Evolutionary conservation across 1,140 invertebrate genomes (phyloP), one percentile per base, ranked within the genome.

Genomic region (Drosophila elegans): DNA sequence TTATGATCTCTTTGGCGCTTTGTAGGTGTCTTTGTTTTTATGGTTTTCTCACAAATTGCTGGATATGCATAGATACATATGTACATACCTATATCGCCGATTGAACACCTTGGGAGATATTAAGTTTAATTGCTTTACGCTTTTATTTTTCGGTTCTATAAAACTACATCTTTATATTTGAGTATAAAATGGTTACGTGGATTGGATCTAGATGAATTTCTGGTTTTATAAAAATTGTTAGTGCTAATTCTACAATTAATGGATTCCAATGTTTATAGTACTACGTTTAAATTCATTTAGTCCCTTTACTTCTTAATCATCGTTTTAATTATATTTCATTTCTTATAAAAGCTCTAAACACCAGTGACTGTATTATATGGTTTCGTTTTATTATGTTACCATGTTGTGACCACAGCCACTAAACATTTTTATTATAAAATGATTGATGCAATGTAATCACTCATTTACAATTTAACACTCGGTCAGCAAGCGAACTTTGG

Each of bases 401-500:
- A 55, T 13, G 34, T 39, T 54, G 38, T 53, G 10, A 7, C 51
- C 4, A 54, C 2, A 10, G 7, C 12, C 16, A 25, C 12, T 56
- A 57, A 56, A n/a, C 3, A n/a, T 27, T 39, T 56, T 39, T 59
- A 42, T 59, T 59, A 29, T 29, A 21, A 16, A 32, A 56, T 29
- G 49, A 55, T 56, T 13, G 48, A 21, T 48, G n/a, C 29, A 54
- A 53, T 55, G 25, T 41, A 56, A 61, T 56, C 51, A 29, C 25
- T 16, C 51, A 12, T 41, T 21, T 16, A 12, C 16, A 21, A 1
- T 21, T 1, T 21, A 21, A 0, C 16, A 21, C 16, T 21, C 16
- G 16, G 6, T n/a, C 6, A 34, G 16, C 12, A 13, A 10, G 10
- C 11, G 27, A 29, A 16, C 10, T 29, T 29, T 42, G 38, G 0